These are phyloP conservation scores for Ceratotherium simum DNA, from an alignment of 2,113 vertebrate genomes.

Conservation along the genomic window DNA sequence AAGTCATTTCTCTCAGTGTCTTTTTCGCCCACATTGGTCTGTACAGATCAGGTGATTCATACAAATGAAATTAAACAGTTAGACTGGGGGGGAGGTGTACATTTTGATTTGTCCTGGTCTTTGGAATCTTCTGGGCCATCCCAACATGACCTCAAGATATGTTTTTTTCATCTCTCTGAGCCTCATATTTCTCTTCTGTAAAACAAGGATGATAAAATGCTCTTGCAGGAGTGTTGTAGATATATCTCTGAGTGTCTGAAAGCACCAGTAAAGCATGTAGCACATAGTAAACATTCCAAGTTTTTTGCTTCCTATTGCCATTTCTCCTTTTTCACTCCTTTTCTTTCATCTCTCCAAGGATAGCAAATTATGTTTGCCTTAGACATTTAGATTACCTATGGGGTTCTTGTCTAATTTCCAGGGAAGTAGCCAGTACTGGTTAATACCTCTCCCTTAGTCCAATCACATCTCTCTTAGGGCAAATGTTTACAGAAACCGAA, in stretches of 20 bases:
- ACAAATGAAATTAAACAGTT: background rate
- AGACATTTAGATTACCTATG: background rate
- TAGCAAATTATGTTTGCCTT: background rate
- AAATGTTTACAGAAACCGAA: background rate
- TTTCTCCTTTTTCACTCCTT: background rate
- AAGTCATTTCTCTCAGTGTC: background rate
- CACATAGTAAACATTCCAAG: background rate
- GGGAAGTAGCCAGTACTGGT: background rate
- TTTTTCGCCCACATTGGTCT: background rate
- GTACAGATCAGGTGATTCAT: background rate
- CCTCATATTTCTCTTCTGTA: background rate
- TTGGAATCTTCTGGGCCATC: background rate
- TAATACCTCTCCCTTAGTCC: background rate
- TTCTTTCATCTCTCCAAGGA: background rate
- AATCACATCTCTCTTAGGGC: background rate
- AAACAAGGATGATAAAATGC: background rate
- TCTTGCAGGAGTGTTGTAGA: background rate
- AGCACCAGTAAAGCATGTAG: background rate
- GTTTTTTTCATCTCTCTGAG: background rate
- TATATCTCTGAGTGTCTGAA: background rate
- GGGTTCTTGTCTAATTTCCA: background rate
- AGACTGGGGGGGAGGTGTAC: background rate
- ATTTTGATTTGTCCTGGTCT: background rate
- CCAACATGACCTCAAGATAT: background rate
- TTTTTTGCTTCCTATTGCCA: background rate